Conservation (phyloP, 2,888 invertebrate species). For the Synergus gifuensis region DNA sequence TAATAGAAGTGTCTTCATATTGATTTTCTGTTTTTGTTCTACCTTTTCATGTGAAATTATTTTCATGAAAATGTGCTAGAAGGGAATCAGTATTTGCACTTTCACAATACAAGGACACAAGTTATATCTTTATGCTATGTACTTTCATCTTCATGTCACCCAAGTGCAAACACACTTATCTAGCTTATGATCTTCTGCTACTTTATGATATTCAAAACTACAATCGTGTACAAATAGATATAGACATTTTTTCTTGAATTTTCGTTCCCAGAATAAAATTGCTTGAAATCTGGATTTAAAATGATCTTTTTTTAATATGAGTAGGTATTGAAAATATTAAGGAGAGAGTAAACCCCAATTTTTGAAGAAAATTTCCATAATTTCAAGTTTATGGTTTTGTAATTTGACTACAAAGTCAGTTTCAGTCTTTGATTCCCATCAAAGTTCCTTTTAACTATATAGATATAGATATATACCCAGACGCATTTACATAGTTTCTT, state of each 20-base stretch:
- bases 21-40: background rate
- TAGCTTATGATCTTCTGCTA: slow-evolving; percentile 14
- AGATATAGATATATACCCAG: background rate
- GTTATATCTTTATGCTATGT: slow-evolving; percentile 22
- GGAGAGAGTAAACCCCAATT: background rate
- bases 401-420: background rate
- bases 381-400: background rate
- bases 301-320: background rate
- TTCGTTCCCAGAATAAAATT: background rate
- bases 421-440: background rate
- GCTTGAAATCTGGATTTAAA: background rate
- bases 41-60: slow-evolving; percentile 10
- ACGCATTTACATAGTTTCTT: background rate
- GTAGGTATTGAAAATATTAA: background rate
- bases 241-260: background rate
- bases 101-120: slow-evolving; percentile 31
- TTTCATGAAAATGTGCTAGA: slow-evolving; percentile 14
- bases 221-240: background rate
- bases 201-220: slow-evolving; percentile 5
- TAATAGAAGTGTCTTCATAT: background rate
- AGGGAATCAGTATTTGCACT: slow-evolving; percentile 13
- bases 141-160: slow-evolving; percentile 34
- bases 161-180: slow-evolving; percentile 32
- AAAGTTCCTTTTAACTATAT: background rate
- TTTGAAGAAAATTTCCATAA: background rate